A percentile compares a stretch with the other conserved stretches of the same genome.
phyloP scores from a whole-genome alignment of 2,888 invertebrate species.

The Hydropsyche betteni region DNA sequence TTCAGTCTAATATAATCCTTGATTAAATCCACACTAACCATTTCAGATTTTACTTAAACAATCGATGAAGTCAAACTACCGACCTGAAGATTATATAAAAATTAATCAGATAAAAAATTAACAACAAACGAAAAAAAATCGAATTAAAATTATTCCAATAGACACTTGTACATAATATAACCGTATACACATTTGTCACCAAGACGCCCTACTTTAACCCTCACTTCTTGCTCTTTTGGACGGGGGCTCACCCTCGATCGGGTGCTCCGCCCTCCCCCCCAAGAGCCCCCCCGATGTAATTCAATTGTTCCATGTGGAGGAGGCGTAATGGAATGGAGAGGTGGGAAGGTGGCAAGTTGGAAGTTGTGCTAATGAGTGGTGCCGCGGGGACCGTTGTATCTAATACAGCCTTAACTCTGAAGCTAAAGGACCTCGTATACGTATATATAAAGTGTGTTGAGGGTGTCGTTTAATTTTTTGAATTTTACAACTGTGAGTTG shows the following conservation, averaged over 20 bases:
- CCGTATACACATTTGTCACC: constrained; percentile 37
- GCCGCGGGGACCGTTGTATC: constrained; percentile 40
- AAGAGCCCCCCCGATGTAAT: constrained; percentile 20
- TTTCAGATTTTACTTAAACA: not conserved
- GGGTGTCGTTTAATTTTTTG: not conserved
- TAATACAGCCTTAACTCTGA: constrained; percentile 35
- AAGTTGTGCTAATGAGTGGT: constrained; percentile 40
- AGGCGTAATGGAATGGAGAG: constrained; percentile 5
- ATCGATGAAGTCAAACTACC: not conserved
- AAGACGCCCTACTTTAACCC: constrained; percentile 33
- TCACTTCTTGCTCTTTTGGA: constrained; percentile 6
- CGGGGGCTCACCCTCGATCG: not conserved
- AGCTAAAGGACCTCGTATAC: constrained; percentile 1
- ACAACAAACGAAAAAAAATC: not conserved
- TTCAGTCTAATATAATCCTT: no score
- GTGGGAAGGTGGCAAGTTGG: constrained; percentile 32
- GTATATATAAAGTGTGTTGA: not conserved
- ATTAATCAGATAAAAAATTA: no score
- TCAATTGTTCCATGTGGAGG: constrained; percentile 36
- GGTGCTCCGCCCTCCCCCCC: not conserved
- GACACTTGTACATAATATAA: not conserved
- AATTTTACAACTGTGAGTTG: not conserved
- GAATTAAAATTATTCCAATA: not conserved
- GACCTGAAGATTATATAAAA: not conserved
- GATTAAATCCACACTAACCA: no score